phyloP scores from a whole-genome alignment of 1,140 invertebrate species.

The Drosophila saltans region DNA sequence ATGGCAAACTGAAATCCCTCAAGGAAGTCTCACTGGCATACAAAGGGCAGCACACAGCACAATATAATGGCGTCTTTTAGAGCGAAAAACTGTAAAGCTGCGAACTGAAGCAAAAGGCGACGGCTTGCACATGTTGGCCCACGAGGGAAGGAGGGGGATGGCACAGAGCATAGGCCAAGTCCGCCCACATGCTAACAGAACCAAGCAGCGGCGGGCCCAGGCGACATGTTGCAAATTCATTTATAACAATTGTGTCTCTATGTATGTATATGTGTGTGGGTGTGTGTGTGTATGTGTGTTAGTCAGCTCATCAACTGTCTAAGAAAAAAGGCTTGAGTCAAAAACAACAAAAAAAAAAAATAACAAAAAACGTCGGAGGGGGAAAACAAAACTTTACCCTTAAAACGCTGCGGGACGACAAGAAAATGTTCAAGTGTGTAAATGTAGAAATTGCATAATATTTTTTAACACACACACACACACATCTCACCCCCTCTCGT shows the following conservation, averaged over 20 bases:
- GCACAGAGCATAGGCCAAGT: slow-evolving; percentile 36
- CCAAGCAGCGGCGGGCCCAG: slow-evolving; percentile 34
- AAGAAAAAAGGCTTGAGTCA: slow-evolving; percentile 48
- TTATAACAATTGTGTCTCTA: slow-evolving; percentile 60
- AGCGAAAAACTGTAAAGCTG: slow-evolving; percentile 33
- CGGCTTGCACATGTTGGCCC: not conserved
- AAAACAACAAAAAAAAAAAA: slow-evolving; percentile 11
- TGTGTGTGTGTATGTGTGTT: not conserved
- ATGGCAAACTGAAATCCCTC: slow-evolving; percentile 56
- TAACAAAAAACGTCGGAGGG: not conserved
- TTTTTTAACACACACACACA: slow-evolving; percentile 52
- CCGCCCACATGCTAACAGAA: slow-evolving; percentile 65
- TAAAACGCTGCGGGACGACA: slow-evolving; percentile 57
- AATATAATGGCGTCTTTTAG: slow-evolving; percentile 23
- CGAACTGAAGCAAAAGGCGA: slow-evolving; percentile 18
- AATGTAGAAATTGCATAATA: slow-evolving; percentile 79
- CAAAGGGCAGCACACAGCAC: slow-evolving; percentile 37
- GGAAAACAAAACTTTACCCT: slow-evolving; percentile 35
- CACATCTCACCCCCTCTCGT: not conserved
- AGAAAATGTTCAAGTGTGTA: slow-evolving; percentile 61
- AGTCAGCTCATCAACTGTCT: slow-evolving; percentile 62
- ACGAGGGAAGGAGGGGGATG: not conserved
- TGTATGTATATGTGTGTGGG: slow-evolving; percentile 22
- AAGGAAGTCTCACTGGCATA: slow-evolving; percentile 49
- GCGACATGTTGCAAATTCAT: slow-evolving; percentile 70